Conservation (phyloP, 2,797 vertebrate species). For the Eremophila alpestris region DNA sequence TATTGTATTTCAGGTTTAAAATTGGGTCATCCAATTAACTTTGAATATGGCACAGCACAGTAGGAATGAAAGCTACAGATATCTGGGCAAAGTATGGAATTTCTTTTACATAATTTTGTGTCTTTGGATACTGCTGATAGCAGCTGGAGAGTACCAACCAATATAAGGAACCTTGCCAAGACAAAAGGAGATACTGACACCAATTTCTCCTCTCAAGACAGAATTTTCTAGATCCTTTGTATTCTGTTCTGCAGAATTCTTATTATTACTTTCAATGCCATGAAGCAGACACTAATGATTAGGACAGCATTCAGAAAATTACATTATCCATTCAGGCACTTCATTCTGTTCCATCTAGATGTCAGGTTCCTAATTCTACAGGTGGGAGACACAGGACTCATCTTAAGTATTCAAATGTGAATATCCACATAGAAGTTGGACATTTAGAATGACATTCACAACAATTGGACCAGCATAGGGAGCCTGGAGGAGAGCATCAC, state of each 20-base stretch:
- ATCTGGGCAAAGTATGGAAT: constrained; percentile 18
- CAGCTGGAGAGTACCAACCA: constrained; percentile 25
- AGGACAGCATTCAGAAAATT: background rate
- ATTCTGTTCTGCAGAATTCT: background rate
- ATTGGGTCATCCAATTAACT: constrained; percentile 27
- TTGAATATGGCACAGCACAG: background rate
- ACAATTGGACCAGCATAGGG: background rate
- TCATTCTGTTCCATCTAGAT: background rate
- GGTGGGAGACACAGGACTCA: background rate
- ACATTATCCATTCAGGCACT: background rate
- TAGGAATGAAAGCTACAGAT: background rate
- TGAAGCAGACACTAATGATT: background rate
- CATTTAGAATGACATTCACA: background rate
- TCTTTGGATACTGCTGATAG: constrained; percentile 14
- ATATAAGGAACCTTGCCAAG: background rate
- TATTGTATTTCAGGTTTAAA: background rate
- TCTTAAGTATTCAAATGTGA: background rate
- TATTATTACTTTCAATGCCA: background rate
- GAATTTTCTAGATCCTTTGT: background rate
- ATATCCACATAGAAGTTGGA: background rate
- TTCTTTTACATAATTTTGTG: background rate
- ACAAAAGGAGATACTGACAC: background rate
- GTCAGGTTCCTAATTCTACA: background rate
- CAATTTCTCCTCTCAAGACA: background rate
- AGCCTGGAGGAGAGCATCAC: background rate